Conservation (phyloP, 2,113 vertebrate genomes). For the Cebidichthys violaceus region DNA sequence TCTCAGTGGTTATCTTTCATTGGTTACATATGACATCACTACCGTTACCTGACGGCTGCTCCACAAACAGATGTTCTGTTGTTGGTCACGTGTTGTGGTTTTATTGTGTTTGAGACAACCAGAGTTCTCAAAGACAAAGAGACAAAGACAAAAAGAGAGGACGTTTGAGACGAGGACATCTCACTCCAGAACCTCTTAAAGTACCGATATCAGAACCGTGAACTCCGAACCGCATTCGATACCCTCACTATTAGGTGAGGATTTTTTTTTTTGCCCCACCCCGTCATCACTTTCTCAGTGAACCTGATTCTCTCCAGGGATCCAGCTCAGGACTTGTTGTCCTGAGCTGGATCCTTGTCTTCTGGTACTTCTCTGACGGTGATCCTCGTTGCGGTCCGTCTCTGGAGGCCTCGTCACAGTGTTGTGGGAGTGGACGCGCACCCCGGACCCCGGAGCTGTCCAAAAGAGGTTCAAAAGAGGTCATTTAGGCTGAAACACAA, state of each 20-base stretch:
- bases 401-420: not conserved
- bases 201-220: no score
- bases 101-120: no score
- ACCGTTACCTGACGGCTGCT: no score
- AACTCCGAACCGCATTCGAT: not conserved
- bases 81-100: no score
- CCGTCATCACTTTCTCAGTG: constrained; percentile 37
- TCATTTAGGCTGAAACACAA: not conserved
- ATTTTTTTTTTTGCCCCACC: constrained; percentile 13
- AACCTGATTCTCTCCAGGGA: constrained; percentile 23
- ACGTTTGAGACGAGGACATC: no score
- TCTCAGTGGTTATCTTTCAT: no score
- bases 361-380: not conserved
- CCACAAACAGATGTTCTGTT: no score
- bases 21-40: no score
- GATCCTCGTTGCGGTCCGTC: not conserved
- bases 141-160: not conserved
- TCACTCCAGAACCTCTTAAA: not conserved
- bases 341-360: constrained; percentile 5
- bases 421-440: not conserved
- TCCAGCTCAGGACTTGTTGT: not conserved
- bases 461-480: not conserved
- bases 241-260: not conserved
- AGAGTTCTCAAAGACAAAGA: no score
- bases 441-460: not conserved